Evolutionary conservation across 2,113 vertebrate species (phyloP), one percentile per base, ranked within the genome.

Genomic region (Cricetomys ansorgei): DNA sequence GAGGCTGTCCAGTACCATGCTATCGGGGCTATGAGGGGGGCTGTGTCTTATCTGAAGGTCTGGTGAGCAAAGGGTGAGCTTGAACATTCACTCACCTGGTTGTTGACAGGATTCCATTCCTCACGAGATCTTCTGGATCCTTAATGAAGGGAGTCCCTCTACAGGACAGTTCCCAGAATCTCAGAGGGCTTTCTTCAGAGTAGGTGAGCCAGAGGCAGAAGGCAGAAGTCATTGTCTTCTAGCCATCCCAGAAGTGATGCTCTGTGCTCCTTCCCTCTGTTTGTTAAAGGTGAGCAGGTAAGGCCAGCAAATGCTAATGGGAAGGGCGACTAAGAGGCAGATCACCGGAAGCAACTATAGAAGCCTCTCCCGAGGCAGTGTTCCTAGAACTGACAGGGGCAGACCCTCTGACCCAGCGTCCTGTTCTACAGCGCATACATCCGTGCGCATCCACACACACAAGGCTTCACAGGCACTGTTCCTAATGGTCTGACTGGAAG

Each of bases 341-440:
- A 13, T 53, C 50, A 6, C 5, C 37, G 27, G 34, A 59, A 55
- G 23, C 17, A 37, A 9, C 40, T 3, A 0, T 2, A 40, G 81
- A 34, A 57, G 31, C 29, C 34, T 45, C 73, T 40, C n/a, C n/a
- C 29, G 17, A 3, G 5, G 57, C 40, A 79, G 25, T 11, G 5
- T 25, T 79, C n/a, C 59, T 40, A 11, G 29, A 64, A 29, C 40
- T 53, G 45, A 31, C 34, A 23, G 12, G 67, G 81, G n/a, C 23
- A 2, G 29, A 23, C 23, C 40, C 31, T 53, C 13, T 16, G n/a
- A 57, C 80, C 67, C 53, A 29, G 31, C 34, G 17, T 27, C 31
- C 45, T 40, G 3, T 65, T n/a, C 40, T 1, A 0, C 31, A 45
- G 34, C 19, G 34, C 0, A 0, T 3, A 29, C 70, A 40, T 11